Percentiles rank a stretch among this genome's conserved stretches.
These are phyloP conservation scores for Bombus pyrosoma DNA, from an alignment of 1,140 invertebrate species.

Conservation along the genomic window DNA sequence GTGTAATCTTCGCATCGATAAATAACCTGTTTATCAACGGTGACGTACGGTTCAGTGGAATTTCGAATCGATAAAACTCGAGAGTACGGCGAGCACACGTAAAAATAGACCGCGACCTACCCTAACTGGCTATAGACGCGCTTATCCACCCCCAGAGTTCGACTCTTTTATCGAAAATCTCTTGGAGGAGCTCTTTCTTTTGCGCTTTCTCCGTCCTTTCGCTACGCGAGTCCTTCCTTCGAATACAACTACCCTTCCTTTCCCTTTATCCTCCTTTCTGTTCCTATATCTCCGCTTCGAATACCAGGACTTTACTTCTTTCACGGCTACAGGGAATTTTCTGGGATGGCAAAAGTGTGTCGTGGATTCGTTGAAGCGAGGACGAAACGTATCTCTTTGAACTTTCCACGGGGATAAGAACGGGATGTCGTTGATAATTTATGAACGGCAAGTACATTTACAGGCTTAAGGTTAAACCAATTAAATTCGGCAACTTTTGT, in stretches of 20 bases:
- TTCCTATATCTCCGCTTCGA: conserved; percentile 13
- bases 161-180: conserved; percentile 31
- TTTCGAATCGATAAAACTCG: conserved; percentile 53
- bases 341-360: conserved; percentile 47
- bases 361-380: conserved; percentile 33
- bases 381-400: conserved; percentile 44
- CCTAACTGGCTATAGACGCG: conserved; percentile 29
- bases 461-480: conserved; percentile 1
- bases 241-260: conserved; percentile 26
- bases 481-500: conserved; percentile 11
- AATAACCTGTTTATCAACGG: conserved; percentile 33
- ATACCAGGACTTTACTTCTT: too few species aligned
- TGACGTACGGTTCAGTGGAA: not conserved
- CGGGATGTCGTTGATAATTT: conserved; percentile 48
- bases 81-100: conserved; percentile 43
- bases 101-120: conserved; percentile 65
- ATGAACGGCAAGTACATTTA: conserved; percentile 22
- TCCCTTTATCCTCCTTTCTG: not conserved
- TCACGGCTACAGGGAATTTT: not conserved
- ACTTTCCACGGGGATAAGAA: conserved; percentile 15
- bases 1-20: conserved; percentile 3
- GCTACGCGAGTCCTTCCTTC: conserved; percentile 7
- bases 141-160: not conserved
- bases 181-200: conserved; percentile 12
- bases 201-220: conserved; percentile 11